These are phyloP conservation scores for Alosa sapidissima DNA, from an alignment of 2,797 vertebrate genomes.

Conservation along the genomic window DNA sequence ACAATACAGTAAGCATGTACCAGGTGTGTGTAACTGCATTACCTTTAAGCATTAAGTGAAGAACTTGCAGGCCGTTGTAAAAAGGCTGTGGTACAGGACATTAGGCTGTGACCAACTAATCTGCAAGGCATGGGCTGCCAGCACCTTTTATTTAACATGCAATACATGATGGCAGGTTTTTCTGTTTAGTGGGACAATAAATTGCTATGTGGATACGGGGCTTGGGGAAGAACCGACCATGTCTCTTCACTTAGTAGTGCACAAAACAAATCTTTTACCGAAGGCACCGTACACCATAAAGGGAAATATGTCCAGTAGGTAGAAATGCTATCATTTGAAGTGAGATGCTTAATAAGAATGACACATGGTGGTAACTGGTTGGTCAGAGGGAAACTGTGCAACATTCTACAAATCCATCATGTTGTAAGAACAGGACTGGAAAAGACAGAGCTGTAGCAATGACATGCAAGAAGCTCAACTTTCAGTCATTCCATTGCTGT, in stretches of 20 bases:
- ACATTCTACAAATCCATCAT: not conserved
- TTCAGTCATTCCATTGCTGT: not conserved
- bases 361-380: not conserved
- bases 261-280: constrained; percentile 62
- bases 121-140: not conserved
- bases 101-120: constrained; percentile 11
- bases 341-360: not conserved
- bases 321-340: not conserved
- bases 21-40: constrained; percentile 15
- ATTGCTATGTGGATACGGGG: not conserved
- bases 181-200: not conserved
- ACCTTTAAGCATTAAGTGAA: constrained; percentile 18
- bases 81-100: constrained; percentile 15
- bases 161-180: not conserved
- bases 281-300: constrained; percentile 72
- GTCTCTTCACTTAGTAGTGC: constrained; percentile 50
- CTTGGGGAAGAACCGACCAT: not conserved
- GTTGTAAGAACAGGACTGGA: not conserved
- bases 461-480: not conserved
- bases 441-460: not conserved
- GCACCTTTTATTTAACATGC: constrained; percentile 3
- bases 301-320: constrained; percentile 13
- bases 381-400: not conserved
- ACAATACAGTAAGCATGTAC: constrained; percentile 12
- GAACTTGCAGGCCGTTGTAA: constrained; percentile 1